Conservation (phyloP, 1,140 invertebrate species). For the Lepidostoma basale region DNA sequence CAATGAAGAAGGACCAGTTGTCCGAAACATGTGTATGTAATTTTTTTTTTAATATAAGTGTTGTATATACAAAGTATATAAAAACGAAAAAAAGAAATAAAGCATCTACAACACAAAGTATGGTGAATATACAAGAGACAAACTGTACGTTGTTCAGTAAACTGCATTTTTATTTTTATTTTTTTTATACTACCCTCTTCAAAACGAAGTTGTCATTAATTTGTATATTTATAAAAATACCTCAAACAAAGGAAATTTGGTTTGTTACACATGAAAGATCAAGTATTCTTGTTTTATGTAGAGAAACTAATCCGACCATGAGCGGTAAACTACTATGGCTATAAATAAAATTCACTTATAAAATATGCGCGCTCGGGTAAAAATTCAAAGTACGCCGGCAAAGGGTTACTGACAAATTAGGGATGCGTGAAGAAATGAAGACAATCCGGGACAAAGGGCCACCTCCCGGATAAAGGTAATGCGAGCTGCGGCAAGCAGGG, state of each 20-base stretch:
- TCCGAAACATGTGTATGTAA: too few relatives aligned
- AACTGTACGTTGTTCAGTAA: too few relatives aligned
- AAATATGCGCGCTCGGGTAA: not conserved
- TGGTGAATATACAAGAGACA: too few relatives aligned
- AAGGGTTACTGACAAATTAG: conserved; percentile 2
- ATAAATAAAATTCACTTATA: not conserved
- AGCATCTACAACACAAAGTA: too few relatives aligned
- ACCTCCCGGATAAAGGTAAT: not conserved
- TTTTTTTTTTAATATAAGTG: too few relatives aligned
- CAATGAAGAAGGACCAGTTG: too few relatives aligned
- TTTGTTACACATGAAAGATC: not conserved
- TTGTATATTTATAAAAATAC: not conserved
- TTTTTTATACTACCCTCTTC: too few relatives aligned
- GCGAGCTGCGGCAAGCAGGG: too few relatives aligned
- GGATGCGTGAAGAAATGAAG: conserved; percentile 15
- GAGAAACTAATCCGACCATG: too few relatives aligned
- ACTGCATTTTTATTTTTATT: too few relatives aligned
- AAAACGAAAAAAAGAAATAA: too few relatives aligned
- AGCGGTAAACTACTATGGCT: not conserved
- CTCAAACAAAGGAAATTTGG: not conserved
- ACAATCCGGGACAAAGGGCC: conserved; percentile 5
- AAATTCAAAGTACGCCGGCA: not conserved
- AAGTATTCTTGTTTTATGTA: not conserved
- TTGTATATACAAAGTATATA: too few relatives aligned
- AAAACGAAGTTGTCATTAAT: not conserved